Percentiles rank a stretch among this genome's conserved stretches.
Conservation (phyloP, 1,140 invertebrate genomes). For the Drosophila subobscura region DNA sequence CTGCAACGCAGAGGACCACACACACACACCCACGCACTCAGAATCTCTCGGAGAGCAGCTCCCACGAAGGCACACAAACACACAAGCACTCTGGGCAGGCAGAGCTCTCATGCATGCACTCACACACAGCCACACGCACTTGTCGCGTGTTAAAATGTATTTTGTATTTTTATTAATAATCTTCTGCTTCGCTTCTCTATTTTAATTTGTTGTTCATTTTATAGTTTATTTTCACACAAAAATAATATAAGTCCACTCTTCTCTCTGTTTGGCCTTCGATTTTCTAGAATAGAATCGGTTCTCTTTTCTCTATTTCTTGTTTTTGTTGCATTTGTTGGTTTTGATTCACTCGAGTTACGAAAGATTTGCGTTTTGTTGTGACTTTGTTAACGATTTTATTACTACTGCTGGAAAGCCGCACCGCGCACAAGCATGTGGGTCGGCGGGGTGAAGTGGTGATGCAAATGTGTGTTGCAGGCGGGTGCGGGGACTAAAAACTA, state of each 20-base stretch:
- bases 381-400: slow-evolving; percentile 2
- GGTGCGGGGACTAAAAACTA: no score
- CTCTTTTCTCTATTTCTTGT: slow-evolving; percentile 1
- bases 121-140: not conserved
- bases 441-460: no score
- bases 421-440: no score
- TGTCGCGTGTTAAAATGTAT: slow-evolving; percentile 6
- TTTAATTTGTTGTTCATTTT: no score
- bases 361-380: slow-evolving; percentile 20
- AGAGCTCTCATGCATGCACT: slow-evolving; percentile 1
- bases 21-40: slow-evolving; percentile 4
- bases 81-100: slow-evolving; percentile 1
- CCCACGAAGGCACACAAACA: not conserved
- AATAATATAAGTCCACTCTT: slow-evolving; percentile 12
- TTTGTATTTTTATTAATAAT: slow-evolving; percentile 23
- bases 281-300: slow-evolving; percentile 12
- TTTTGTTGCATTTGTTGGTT: slow-evolving; percentile 8
- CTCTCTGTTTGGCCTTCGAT: slow-evolving; percentile 33
- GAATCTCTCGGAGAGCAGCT: no score
- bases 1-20: not conserved
- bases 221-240: slow-evolving; percentile 10
- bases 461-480: no score
- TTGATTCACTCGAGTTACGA: slow-evolving; percentile 32
- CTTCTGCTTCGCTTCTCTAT: not conserved
- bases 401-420: no score